Base-by-base conservation (phyloP, 2,113 vertebrate genomes). In the Platichthys flesus region DNA sequence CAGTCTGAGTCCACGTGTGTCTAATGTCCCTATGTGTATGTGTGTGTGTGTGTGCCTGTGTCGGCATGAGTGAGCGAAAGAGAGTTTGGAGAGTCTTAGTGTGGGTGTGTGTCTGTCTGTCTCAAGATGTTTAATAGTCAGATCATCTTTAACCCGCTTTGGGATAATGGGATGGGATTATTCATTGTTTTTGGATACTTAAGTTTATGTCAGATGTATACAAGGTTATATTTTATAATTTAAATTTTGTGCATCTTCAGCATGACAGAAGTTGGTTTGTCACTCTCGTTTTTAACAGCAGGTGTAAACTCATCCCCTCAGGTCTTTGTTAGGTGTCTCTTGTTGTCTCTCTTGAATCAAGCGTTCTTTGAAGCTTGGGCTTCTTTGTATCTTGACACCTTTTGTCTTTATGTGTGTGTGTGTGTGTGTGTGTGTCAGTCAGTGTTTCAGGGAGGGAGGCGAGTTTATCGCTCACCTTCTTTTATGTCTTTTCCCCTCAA, bases 341-440 rank as follows among this genome's bases (percentile, higher is more conserved):
- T 82, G 78, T 73, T 77, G 67, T 80, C 74, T 51, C 68, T 26
- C 61, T 62, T 65, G 1, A 64, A 61, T 60, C 45, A 1, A 79
- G 49, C 4, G 40, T 66, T 60, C 78, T 82, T 79, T 86, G 76
- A 83, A 78, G 64, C 26, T 35, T 35, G 9, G 52, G 45, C 49
- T 52, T 68, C 75, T 79, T 79, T 79, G 75, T 79, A 79, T 78
- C 59, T 40, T 67, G 63, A 84, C 84, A 86, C 78, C 75, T 64
- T 74, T 74, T 80, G 55, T 76, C n/a, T 37, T 54, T 54, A 28
- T 65, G 31, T 7, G 31, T 31, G 31, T 23, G 23, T 31, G 31
- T 65, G 31, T 7, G 31, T 31, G 31, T 23, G 23, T 31, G 31
- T 31, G 28, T 31, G 28, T 31, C 31, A 31, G 6, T 31, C 31